phyloP scores from a whole-genome alignment of 2,888 invertebrate genomes.

The Chloroclystis v-ata region DNA sequence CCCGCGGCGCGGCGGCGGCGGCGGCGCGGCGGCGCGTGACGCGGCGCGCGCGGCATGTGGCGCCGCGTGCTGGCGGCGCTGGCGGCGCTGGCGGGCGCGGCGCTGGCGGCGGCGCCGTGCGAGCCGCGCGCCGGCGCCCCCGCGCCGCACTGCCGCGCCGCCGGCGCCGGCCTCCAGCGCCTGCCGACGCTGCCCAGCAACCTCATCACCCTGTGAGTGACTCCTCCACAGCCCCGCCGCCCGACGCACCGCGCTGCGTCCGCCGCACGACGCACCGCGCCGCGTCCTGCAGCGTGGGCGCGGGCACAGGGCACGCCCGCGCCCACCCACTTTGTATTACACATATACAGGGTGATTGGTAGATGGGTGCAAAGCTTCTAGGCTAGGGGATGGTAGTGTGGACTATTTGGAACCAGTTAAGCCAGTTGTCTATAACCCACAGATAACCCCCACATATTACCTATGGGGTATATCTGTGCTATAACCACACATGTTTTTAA shows the following conservation, averaged over 20 bases:
- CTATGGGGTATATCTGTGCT: too few relatives aligned
- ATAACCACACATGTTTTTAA: too few relatives aligned
- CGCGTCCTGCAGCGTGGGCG: conserved; percentile 60
- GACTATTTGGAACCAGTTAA: too few relatives aligned
- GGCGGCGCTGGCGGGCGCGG: conserved; percentile 29
- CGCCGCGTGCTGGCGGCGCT: conserved; percentile 27
- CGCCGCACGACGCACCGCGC: too few relatives aligned
- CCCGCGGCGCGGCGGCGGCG: conserved; percentile 2
- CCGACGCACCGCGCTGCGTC: background rate
- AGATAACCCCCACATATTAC: too few relatives aligned
- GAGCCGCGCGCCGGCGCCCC: conserved; percentile 41
- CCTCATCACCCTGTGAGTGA: conserved; percentile 50
- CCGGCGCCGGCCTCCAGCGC: conserved; percentile 43
- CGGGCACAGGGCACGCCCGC: conserved; percentile 24
- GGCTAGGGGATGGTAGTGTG: too few relatives aligned
- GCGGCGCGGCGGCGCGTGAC: conserved; percentile 1
- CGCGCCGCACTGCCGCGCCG: conserved; percentile 47
- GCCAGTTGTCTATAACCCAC: too few relatives aligned
- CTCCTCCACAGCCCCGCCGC: too few relatives aligned
- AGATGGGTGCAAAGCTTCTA: too few relatives aligned
- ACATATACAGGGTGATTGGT: too few relatives aligned
- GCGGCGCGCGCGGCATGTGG: conserved; percentile 35
- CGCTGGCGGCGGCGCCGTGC: conserved; percentile 34
- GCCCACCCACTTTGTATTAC: too few relatives aligned
- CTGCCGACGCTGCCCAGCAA: conserved; percentile 53